Evolutionary conservation across 2,113 vertebrate genomes (phyloP), one percentile per base, ranked within the genome.

Genomic region (Plecotus auritus): DNA sequence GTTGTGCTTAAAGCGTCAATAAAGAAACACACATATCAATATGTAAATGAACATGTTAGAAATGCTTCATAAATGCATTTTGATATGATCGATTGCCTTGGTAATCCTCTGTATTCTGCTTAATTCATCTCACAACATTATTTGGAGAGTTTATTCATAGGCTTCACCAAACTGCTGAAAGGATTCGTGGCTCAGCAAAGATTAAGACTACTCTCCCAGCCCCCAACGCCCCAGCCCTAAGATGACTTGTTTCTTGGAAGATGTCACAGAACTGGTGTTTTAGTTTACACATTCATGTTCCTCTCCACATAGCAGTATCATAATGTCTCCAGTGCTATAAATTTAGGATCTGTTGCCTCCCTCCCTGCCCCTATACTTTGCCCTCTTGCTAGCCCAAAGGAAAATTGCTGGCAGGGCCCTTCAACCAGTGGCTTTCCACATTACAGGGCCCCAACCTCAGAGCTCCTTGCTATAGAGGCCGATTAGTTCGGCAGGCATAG

Each of bases 1-100:
- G 37, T 66, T 42, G 13, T 51, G 45, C 40, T 78, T 72, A 64
- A 82, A 78, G 61, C 51, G 20, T 26, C 45, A 30, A 23, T 73
- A 37, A 69, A 85, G 47, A 74, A 88, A 20, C 7, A 67, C 28
- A 74, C 16, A 74, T 7, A 69, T 42, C 77, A 66, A 69, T 17
- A 26, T 42, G 18, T 20, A 20, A 54, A 54, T 40, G 30, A 64
- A 6, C 42, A 4, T 69, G 83, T 84, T 61, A 32, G 54, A 88
- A 85, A 72, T 40, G 67, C 32, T 47, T 85, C 45, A 74, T 70
- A 42, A 64, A 26, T 72, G 37, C 20, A 42, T 92, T 87, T 95
- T 67, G 7, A 92, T 73, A 56, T 14, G 13, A 37, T 37, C 26
- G 8, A 59, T 51, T 56, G 30, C 40, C 17, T 95, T 89, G 35